phyloP scores from a whole-genome alignment of 2,797 vertebrate genomes.

The Myotis findleyi region DNA sequence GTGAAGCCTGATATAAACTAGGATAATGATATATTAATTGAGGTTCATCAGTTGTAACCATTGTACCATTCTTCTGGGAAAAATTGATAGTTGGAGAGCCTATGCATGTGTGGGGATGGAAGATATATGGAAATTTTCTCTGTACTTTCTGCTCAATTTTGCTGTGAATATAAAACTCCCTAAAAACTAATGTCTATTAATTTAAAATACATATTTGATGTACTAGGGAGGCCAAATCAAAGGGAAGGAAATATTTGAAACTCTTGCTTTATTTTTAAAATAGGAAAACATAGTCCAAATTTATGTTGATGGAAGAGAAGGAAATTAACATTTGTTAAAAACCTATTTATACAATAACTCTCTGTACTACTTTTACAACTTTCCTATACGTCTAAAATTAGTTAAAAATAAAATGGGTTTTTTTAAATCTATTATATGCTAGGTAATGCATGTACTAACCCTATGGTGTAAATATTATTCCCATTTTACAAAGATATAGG shows the following conservation, averaged over 20 bases:
- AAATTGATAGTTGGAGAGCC: neutral
- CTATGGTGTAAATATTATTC: neutral
- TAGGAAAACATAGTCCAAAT: neutral
- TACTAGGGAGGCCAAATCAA: neutral
- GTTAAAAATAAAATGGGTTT: neutral
- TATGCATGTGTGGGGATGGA: neutral
- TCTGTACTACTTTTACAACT: neutral
- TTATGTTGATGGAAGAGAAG: neutral
- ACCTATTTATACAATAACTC: neutral
- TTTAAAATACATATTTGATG: neutral
- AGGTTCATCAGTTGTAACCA: neutral
- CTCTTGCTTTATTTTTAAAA: constrained; percentile 7
- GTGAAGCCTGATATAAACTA: neutral
- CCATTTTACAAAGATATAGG: neutral
- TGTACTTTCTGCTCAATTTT: neutral
- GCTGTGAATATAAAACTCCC: neutral
- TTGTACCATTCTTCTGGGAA: neutral
- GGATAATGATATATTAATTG: neutral
- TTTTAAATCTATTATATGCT: neutral
- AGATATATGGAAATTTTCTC: neutral
- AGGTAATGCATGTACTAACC: neutral
- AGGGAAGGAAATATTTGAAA: constrained; percentile 11
- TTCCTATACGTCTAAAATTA: neutral
- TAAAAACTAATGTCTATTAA: constrained; percentile 13
- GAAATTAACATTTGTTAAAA: constrained; percentile 29